phyloP scores from a whole-genome alignment of 1,140 invertebrate genomes.

The Heliconius nattereri region DNA sequence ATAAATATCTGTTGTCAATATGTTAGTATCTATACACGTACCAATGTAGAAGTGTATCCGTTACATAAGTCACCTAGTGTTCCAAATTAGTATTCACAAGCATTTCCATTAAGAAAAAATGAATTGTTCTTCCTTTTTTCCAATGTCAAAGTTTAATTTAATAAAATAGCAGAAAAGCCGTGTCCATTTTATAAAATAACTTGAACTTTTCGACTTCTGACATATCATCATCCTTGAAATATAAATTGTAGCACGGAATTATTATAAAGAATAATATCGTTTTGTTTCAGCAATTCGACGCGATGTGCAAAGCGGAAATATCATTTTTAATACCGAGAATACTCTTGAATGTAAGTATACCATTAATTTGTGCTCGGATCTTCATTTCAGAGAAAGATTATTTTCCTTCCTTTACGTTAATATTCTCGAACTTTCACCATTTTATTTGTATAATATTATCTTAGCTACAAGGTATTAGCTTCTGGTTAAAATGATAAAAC shows the following conservation, averaged over 20 bases:
- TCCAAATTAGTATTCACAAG: background rate
- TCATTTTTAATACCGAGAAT: constrained; percentile 86
- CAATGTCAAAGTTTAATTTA: background rate
- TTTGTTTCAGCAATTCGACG: constrained; percentile 87
- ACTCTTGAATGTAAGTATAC: constrained; percentile 85
- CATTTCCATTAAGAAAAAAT: background rate
- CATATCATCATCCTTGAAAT: background rate
- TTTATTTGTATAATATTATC: constrained; percentile 28
- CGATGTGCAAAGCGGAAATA: constrained; percentile 87
- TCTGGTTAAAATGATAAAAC: background rate
- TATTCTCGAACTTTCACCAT: constrained; percentile 26
- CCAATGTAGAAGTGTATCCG: too few relatives aligned
- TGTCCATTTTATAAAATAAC: background rate
- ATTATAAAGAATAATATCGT: constrained; percentile 2
- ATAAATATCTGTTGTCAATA: too few relatives aligned
- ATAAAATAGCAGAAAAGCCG: background rate
- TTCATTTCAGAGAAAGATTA: constrained; percentile 23
- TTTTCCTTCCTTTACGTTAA: constrained; percentile 18
- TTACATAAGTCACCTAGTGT: too few relatives aligned
- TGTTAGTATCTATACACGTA: too few relatives aligned
- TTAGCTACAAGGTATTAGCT: background rate
- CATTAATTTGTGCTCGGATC: constrained; percentile 26
- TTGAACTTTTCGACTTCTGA: background rate
- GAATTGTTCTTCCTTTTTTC: background rate
- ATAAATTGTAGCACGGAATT: background rate